These are phyloP conservation scores for Sebastes taczanowskii DNA, from an alignment of 2,797 vertebrate species.

Conservation along the genomic window DNA sequence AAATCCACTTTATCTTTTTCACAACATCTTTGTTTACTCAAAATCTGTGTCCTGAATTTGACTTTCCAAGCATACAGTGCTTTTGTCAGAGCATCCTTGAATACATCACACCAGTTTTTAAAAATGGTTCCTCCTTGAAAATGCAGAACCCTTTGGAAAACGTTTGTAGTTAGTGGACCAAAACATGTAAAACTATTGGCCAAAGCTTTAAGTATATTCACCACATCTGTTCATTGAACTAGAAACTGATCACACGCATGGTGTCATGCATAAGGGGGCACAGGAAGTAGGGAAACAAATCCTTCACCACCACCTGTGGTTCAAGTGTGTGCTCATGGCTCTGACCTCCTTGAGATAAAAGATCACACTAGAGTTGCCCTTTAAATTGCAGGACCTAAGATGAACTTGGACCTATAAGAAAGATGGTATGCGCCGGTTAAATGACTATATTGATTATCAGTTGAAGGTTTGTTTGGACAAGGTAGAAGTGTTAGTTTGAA, in stretches of 20 bases:
- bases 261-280: background rate
- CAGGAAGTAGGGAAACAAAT: background rate
- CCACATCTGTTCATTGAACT: slow-evolving; percentile 3
- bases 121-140: background rate
- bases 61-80: background rate
- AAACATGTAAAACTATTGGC: slow-evolving; percentile 30
- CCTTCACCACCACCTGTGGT: background rate
- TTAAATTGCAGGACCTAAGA: slow-evolving; percentile 3
- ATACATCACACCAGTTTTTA: background rate
- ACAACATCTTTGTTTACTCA: background rate
- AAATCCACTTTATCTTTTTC: background rate
- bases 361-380: background rate
- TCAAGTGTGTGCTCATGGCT: background rate
- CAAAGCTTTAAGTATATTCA: slow-evolving; percentile 18
- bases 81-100: background rate
- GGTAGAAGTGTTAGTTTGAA: slow-evolving; percentile 13
- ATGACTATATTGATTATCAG: background rate
- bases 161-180: slow-evolving; percentile 22
- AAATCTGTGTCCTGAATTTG: background rate
- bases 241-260: background rate
- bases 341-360: background rate
- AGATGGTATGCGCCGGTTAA: background rate
- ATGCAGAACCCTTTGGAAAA: background rate
- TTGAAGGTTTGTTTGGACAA: slow-evolving; percentile 5
- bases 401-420: background rate